Conservation (phyloP, 2,113 vertebrate genomes). For the Nerophis lumbriciformis region DNA sequence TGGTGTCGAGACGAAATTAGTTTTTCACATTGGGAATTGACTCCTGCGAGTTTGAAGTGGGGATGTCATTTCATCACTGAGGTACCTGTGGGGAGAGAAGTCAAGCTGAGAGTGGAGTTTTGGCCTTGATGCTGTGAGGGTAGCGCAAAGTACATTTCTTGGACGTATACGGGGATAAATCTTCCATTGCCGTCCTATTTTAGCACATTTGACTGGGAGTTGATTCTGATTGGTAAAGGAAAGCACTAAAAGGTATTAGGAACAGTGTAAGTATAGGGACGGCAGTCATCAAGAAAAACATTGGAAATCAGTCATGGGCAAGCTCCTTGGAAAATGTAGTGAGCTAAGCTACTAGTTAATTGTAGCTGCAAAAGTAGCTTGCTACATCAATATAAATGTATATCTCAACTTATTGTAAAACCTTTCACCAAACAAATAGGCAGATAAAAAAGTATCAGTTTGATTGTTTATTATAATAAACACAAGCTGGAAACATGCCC, state of each 20-base stretch:
- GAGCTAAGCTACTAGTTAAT: no score
- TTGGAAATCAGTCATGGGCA: no score
- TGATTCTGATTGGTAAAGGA: slow-evolving; percentile 17
- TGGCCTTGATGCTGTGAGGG: slow-evolving; percentile 22
- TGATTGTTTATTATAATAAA: no score
- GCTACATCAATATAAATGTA: no score
- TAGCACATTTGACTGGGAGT: slow-evolving; percentile 20
- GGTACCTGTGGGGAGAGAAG: slow-evolving; percentile 29
- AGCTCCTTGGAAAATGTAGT: no score
- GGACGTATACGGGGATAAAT: slow-evolving; percentile 19
- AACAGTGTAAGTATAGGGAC: slow-evolving; percentile 4
- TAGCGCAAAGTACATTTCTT: slow-evolving; percentile 29
- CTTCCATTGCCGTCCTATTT: slow-evolving; percentile 25
- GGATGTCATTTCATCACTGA: slow-evolving; percentile 42
- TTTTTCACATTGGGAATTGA: slow-evolving; percentile 38
- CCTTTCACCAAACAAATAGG: no score
- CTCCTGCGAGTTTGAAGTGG: slow-evolving; percentile 25
- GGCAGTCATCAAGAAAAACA: neutral
- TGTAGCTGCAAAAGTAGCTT: no score
- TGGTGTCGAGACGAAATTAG: slow-evolving; percentile 46
- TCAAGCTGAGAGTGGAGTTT: slow-evolving; percentile 14
- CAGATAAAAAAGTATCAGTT: no score
- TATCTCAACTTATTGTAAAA: no score
- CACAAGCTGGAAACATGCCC: no score
- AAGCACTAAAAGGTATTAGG: neutral